Evolutionary conservation across 2,888 invertebrate species (phyloP).

Genomic region (Hirtodrosophila histrioides): DNA sequence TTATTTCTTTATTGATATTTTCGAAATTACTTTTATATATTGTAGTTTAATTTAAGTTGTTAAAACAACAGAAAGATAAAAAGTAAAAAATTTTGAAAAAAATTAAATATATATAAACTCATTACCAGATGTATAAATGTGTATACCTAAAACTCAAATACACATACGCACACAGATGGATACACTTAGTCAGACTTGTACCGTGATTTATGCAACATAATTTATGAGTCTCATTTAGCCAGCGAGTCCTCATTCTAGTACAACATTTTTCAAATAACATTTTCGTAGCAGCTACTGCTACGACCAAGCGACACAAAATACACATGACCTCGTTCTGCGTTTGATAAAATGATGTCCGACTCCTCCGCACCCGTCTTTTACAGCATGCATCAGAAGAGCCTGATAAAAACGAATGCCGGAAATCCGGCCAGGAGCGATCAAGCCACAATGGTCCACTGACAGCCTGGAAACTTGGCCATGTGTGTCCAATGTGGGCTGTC

Average conservation of each 20-base stretch:
- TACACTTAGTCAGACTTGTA: conserved; percentile 13
- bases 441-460: conserved; percentile 38
- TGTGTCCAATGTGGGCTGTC: conserved; percentile 27
- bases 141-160: background rate
- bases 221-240: conserved; percentile 67
- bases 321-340: conserved; percentile 66
- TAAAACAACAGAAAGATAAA: too few relatives aligned
- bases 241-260: conserved; percentile 13
- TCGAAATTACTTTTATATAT: too few relatives aligned
- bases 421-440: conserved; percentile 50
- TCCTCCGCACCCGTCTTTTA: background rate
- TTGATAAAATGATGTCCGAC: conserved; percentile 62
- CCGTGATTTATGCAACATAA: conserved; percentile 68
- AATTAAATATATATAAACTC: conserved; percentile 6
- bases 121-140: conserved; percentile 6
- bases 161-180: background rate
- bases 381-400: conserved; percentile 9
- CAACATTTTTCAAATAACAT: conserved; percentile 49
- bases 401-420: conserved; percentile 55
- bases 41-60: too few relatives aligned
- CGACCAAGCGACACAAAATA: conserved; percentile 33
- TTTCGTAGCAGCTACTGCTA: conserved; percentile 18
- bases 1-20: too few relatives aligned
- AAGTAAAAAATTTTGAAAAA: too few relatives aligned
- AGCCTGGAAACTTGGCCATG: conserved; percentile 31